Conservation (phyloP, 2,113 vertebrate genomes). For the Corydoras maculifer region DNA sequence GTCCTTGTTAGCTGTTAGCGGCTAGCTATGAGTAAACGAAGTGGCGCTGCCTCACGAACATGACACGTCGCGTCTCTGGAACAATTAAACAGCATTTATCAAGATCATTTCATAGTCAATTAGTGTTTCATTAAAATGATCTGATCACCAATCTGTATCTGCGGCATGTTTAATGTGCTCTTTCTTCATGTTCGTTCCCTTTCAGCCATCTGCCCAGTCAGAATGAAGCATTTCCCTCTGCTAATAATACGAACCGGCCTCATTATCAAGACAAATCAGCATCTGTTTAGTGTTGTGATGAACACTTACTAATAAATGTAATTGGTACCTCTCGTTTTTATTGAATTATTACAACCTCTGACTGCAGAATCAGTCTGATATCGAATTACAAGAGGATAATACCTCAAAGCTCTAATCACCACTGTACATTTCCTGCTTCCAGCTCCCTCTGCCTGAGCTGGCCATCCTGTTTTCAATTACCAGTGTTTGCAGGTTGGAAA, state of each 20-base stretch:
- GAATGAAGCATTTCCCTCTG: not conserved
- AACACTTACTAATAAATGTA: not conserved
- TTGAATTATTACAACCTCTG: not conserved
- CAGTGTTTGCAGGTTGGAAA: conserved; percentile 45
- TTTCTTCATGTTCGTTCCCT: conserved; percentile 1
- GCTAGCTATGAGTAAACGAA: too few species aligned
- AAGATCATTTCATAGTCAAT: too few species aligned
- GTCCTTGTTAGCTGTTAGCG: too few species aligned
- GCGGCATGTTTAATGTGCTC: too few species aligned
- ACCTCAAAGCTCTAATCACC: conserved; percentile 28
- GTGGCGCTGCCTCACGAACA: too few species aligned
- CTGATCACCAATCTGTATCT: too few species aligned
- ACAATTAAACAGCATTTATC: too few species aligned
- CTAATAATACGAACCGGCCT: not conserved
- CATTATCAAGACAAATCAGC: not conserved
- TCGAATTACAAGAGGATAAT: not conserved
- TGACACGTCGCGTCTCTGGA: too few species aligned
- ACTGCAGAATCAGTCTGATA: not conserved
- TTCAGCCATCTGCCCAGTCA: not conserved
- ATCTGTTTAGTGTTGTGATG: not conserved
- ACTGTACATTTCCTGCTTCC: conserved; percentile 25
- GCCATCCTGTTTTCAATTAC: conserved; percentile 58
- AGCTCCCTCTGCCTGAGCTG: conserved; percentile 22
- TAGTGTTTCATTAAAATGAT: too few species aligned
- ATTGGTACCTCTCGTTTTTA: not conserved